Evolutionary conservation across 2,888 invertebrate species (phyloP).

Genomic region (Plusia festucae): DNA sequence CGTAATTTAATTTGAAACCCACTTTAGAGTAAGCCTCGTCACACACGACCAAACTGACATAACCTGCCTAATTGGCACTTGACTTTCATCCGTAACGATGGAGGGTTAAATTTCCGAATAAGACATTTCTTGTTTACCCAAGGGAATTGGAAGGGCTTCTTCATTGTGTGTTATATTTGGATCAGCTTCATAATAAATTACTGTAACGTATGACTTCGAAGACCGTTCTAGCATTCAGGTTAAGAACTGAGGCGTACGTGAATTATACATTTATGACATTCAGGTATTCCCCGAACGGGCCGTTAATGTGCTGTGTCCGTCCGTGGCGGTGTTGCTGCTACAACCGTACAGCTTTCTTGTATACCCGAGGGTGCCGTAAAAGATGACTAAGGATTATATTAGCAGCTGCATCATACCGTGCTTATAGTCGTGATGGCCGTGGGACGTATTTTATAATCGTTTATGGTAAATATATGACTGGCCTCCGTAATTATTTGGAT

Average conservation of each 20-base stretch:
- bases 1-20: neutral
- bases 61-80: neutral
- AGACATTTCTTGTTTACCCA: slow-evolving; percentile 4
- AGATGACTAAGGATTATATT: neutral
- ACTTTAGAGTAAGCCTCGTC: no score
- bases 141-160: slow-evolving; percentile 1
- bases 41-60: neutral
- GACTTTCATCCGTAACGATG: slow-evolving; percentile 1
- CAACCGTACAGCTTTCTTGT: neutral
- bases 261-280: neutral
- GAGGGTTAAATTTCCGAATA: slow-evolving; percentile 2
- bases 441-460: neutral
- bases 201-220: neutral
- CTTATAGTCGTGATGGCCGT: neutral
- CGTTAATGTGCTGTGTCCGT: neutral
- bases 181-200: slow-evolving; percentile 3
- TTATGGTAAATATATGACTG: neutral
- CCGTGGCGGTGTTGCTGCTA: neutral
- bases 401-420: slow-evolving; percentile 1
- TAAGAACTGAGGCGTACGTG: neutral
- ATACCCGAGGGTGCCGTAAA: neutral
- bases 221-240: neutral
- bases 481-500: neutral
- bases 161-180: neutral
- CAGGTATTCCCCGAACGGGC: neutral